Evolutionary conservation across 1,140 invertebrate genomes (phyloP), one percentile per base, ranked within the genome.

Genomic region (Drosophila rhopaloa): DNA sequence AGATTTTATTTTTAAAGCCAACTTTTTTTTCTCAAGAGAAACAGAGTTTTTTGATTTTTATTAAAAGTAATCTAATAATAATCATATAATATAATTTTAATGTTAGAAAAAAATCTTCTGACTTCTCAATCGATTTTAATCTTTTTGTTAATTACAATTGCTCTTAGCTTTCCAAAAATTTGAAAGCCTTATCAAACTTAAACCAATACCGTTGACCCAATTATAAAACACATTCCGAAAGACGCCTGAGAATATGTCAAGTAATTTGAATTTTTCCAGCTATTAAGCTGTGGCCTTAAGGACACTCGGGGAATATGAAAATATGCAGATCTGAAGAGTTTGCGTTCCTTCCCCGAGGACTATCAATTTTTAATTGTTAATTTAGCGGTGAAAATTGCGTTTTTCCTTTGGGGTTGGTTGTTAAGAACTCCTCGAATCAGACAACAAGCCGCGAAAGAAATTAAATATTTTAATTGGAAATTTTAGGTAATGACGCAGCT

Each of bases 381-480:
- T 89, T 89, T 89, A 78, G 85, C 80, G 84, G 73, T 81, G 84
- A 77, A 89, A 84, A 89, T 83, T 74, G 58, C 73, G 79, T 80
- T 83, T 72, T 74, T 67, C 75, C 68, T 50, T 19, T 59, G 24
- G 16, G 16, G 53, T 16, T 43, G 29, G 27, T 47, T 75, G 35
- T 14, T 48, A 65, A 57, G 29, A 19, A 48, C 55, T 47, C 50
- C 57, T 16, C 50, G 32, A 79, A 89, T 89, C 81, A 84, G 76
- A 89, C 81, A 89, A 84, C 67, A 88, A 83, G 68, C 77, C 73
- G 68, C 40, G 68, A 83, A 89, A 76, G 80, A 90, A 89, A 89
- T 89, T 89, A 89, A 89, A 89, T 89, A 89, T 89, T 89, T 89
- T 89, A 89, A 89, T 89, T 89, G 85, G 85, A 89, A 89, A 89